Conservation (phyloP, 2,888 invertebrate genomes). For the Pseudanteris insignis region DNA sequence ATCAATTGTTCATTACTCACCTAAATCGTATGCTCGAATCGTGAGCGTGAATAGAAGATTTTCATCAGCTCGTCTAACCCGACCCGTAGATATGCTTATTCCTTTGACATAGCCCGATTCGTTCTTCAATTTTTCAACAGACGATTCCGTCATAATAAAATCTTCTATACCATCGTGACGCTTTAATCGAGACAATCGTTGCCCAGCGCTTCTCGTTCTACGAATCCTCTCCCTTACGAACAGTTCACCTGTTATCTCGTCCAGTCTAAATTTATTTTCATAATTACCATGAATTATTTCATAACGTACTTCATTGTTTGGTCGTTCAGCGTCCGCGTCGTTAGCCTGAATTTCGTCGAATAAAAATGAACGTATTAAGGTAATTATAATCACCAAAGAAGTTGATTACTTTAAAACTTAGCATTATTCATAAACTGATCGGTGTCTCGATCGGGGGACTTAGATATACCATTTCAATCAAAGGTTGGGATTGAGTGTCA, state of each 20-base stretch:
- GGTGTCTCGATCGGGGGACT: too few relatives aligned
- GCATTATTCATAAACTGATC: too few relatives aligned
- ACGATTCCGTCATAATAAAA: slow-evolving; percentile 23
- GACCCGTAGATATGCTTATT: slow-evolving; percentile 22
- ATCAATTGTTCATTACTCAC: too few relatives aligned
- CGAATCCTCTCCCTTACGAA: slow-evolving; percentile 70
- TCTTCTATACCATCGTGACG: slow-evolving; percentile 16
- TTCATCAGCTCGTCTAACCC: slow-evolving; percentile 69
- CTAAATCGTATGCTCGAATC: slow-evolving; percentile 84
- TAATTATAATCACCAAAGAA: too few relatives aligned
- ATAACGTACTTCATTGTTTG: slow-evolving; percentile 87
- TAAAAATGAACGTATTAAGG: too few relatives aligned
- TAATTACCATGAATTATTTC: slow-evolving; percentile 82
- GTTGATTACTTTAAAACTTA: too few relatives aligned
- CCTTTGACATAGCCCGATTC: slow-evolving; percentile 21
- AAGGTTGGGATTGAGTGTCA: too few relatives aligned
- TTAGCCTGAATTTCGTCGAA: slow-evolving; percentile 72
- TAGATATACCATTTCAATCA: too few relatives aligned
- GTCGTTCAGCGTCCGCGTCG: slow-evolving; percentile 83
- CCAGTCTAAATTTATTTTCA: slow-evolving; percentile 78
- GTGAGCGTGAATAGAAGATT: slow-evolving; percentile 73
- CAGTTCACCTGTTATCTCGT: slow-evolving; percentile 81
- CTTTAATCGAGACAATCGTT: slow-evolving; percentile 30
- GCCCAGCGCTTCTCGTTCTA: slow-evolving; percentile 54
- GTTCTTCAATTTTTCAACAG: slow-evolving; percentile 55